Evolutionary conservation across 2,888 invertebrate species (phyloP), one percentile per base, ranked within the genome.

Genomic region (Caenorhabditis sinica): DNA sequence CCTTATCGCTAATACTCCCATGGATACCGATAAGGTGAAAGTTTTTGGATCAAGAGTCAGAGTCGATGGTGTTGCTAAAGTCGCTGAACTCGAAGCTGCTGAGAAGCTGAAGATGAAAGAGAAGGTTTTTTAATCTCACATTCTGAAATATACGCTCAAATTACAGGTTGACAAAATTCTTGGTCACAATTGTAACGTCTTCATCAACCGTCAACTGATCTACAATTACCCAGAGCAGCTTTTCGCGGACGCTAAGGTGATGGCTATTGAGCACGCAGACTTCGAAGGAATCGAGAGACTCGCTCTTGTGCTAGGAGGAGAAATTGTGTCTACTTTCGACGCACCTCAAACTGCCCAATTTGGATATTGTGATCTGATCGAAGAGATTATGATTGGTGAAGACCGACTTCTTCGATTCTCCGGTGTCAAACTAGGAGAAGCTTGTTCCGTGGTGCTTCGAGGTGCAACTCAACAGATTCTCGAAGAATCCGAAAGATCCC

Each of bases 31-130:
- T 93, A 99, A 99, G 94, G 89, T 92, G n/a, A 91, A 93, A 93
- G 94, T 99, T 28, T 99, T 99, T 94, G 98, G 98, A 60, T 97
- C 97, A 56, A 95, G 97, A 87, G 97, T 95, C 23, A 92, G 94
- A 66, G 94, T 95, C 9, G 95, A 95, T 90, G 94, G 94, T 5
- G 93, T 94, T 20, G 94, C 95, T 11, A 95, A 98, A 94, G 97
- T 99, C 86, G 99, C 99, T 5, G 98, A 99, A 92, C 94, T 99
- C 69, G 99, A 99, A 94, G 94, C 96, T 63, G 98, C 98, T 1
- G 99, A 99, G 93, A 99, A 98, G 93, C 97, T 98, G 93, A 99
- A 99, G 93, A 99, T 99, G 99, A 98, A 97, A 93, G 97, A 97
- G 91, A 99, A 99, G 95, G 75, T 75, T 11, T 9, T 20, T 17